Conservation (phyloP, 2,888 invertebrate genomes). For the Syritta pipiens region DNA sequence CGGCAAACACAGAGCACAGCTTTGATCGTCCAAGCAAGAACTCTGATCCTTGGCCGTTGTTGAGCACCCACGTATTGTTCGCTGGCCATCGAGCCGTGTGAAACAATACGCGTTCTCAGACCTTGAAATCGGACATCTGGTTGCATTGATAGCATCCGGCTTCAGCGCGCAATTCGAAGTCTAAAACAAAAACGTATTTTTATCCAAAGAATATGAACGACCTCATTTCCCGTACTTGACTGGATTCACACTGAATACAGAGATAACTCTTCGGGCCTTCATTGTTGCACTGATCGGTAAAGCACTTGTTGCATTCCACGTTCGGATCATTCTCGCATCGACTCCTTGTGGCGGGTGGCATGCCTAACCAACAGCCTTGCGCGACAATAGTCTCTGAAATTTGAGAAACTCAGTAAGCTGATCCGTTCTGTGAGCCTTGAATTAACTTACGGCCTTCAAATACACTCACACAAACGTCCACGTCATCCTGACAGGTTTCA, state of each 20-base stretch:
- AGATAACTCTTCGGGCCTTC: conserved; percentile 58
- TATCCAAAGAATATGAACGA: not conserved
- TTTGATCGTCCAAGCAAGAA: conserved; percentile 57
- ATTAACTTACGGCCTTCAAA: conserved; percentile 70
- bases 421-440: too few relatives aligned
- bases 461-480: conserved; percentile 74
- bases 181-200: conserved; percentile 43
- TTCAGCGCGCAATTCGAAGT: conserved; percentile 65
- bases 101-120: conserved; percentile 72
- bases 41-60: conserved; percentile 68
- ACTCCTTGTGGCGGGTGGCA: conserved; percentile 49
- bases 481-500: conserved; percentile 70
- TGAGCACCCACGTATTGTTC: conserved; percentile 71
- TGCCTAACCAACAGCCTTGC: conserved; percentile 71
- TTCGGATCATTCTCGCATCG: conserved; percentile 57
- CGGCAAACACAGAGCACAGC: conserved; percentile 71
- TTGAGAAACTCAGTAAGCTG: too few relatives aligned
- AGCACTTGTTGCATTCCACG: conserved; percentile 65
- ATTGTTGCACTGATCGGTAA: conserved; percentile 71
- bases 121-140: conserved; percentile 70
- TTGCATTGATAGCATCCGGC: conserved; percentile 37
- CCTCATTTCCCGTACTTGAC: conserved; percentile 67
- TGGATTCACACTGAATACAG: conserved; percentile 73
- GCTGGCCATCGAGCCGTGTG: conserved; percentile 49
- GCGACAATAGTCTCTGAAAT: conserved; percentile 68